Evolutionary conservation across 2,113 vertebrate species (phyloP).

Genomic region (Eulemur macaco): DNA sequence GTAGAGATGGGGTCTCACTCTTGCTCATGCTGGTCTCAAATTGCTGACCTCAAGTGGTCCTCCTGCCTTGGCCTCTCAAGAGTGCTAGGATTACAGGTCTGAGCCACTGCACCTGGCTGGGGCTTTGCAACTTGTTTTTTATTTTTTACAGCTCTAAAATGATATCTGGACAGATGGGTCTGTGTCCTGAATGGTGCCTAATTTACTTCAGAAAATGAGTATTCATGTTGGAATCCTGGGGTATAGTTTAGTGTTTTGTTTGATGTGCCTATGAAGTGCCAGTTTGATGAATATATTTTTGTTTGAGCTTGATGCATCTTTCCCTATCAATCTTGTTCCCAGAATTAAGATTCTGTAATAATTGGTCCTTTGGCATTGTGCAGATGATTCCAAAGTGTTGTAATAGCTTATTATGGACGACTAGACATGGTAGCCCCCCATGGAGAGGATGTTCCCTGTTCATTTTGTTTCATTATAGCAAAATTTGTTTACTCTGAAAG

Average conservation of each 20-base stretch:
- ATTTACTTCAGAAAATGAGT: constrained; percentile 27
- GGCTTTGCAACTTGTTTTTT: not conserved
- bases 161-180: not conserved
- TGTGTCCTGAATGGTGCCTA: constrained; percentile 23
- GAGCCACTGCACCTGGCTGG: too few species aligned
- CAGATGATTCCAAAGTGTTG: not conserved
- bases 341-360: constrained; percentile 51
- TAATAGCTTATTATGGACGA: not conserved
- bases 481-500: constrained; percentile 59
- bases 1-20: too few species aligned
- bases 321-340: constrained; percentile 33
- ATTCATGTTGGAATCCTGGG: constrained; percentile 17
- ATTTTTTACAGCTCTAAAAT: not conserved
- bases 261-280: constrained; percentile 13
- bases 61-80: too few species aligned
- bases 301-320: constrained; percentile 42
- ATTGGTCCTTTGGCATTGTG: constrained; percentile 22
- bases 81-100: too few species aligned
- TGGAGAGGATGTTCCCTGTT: not conserved
- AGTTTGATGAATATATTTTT: constrained; percentile 39
- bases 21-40: too few species aligned
- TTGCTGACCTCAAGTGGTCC: too few species aligned
- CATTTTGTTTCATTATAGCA: constrained; percentile 37
- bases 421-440: not conserved
- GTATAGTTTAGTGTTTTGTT: constrained; percentile 18